Conservation (phyloP, 2,113 vertebrate genomes). For the Herpetotheres cachinnans region DNA sequence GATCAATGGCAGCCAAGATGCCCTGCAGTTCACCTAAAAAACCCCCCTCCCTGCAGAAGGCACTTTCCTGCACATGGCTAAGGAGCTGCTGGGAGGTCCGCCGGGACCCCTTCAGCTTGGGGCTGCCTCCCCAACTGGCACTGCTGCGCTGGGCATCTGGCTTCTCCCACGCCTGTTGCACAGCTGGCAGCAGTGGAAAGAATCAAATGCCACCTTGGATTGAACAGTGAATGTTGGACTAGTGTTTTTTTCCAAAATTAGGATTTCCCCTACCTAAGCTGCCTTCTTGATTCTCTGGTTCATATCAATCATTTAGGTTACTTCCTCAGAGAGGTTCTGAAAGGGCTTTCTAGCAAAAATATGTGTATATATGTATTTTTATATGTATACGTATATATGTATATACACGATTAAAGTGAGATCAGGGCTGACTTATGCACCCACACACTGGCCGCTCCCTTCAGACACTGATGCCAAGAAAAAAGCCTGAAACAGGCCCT, state of each 20-base stretch:
- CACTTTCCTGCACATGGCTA: neutral
- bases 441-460: constrained; percentile 15
- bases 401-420: neutral
- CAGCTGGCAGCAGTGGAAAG: neutral
- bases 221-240: neutral
- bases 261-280: neutral
- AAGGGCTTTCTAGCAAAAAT: neutral
- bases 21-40: neutral
- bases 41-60: neutral
- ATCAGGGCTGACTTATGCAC: constrained; percentile 7
- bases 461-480: constrained; percentile 22
- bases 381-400: neutral
- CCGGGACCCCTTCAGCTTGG: neutral
- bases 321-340: neutral
- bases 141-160: fast-evolving
- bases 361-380: neutral
- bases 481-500: neutral
- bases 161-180: neutral
- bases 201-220: neutral
- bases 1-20: neutral
- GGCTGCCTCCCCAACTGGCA: neutral
- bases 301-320: neutral
- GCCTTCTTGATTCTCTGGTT: neutral
- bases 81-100: neutral
- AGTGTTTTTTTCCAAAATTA: neutral